Evolutionary conservation across 2,888 invertebrate genomes (phyloP), one percentile per base, ranked within the genome.

Genomic region (Yponomeuta cagnagella): DNA sequence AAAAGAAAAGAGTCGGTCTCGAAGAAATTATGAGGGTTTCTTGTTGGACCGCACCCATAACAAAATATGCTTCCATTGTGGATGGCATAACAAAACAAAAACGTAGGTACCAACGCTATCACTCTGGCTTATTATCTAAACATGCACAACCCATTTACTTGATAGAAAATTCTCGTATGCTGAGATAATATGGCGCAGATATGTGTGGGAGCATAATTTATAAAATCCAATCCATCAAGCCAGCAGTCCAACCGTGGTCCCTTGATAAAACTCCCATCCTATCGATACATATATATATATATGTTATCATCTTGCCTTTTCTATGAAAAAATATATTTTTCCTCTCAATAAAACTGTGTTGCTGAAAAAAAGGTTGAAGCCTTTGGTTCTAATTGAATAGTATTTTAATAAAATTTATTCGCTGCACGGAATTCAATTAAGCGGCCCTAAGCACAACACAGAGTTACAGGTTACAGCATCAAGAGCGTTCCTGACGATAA

Each of bases 191-290:
- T 58, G 52, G 52, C 15, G 52, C 52, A 58, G 52, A 58, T 58
- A 58, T 58, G 52, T 58, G 52, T 58, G 52, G 52, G 52, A 15
- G 52, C 52, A 58, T 58, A 58, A 58, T 58, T 58, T 58, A 58
- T 58, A 58, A 58, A 58, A 58, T 58, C 15, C 52, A 58, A 58
- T 58, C 52, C 52, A 58, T 58, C 52, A 58, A 58, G 52, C 15
- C 52, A 58, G 52, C 52, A 58, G 52, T 58, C 52, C 52, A 15
- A 58, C 52, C 5, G 52, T 12, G 52, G 52, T 58, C 52, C 52
- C 52, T 58, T 12, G 52, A 58, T 12, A 15, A 58, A 43, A 58
- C 52, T 58, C 52, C 52, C 52, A 15, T 58, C 52, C 15, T 58
- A 58, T 2, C 12, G 52, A 58, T 58, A 43, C 43, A 5, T 8